Base-by-base conservation (phyloP, 2,888 invertebrate genomes). In the Stictocephala bisonia region DNA sequence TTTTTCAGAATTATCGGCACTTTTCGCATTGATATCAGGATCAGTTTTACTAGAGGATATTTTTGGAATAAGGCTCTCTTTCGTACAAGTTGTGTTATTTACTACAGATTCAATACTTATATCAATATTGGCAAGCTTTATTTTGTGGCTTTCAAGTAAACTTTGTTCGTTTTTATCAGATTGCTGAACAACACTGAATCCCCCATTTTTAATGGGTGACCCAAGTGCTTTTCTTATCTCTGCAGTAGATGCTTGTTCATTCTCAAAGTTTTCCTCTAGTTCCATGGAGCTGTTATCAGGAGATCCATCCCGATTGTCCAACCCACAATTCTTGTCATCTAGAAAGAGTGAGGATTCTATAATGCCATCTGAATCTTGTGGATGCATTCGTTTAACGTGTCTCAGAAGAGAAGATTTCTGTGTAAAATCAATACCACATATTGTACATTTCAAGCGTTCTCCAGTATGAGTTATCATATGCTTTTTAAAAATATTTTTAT, bases 391-490 rank as follows among this genome's bases (percentile, higher is more conserved):
- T 41, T 80, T 80, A 35, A 77, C 75, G 69, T 80, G 80, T 18
- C 80, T 75, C 44, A 80, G 71, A 22, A 80, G 72, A 29, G 80
- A 80, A 24, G 79, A 79, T 53, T 78, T 75, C 56, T 80, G 80
- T 18, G 79, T 80, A 60, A 80, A 80, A 50, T 79, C 79, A 18
- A 80, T 79, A 13, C 79, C 77, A 73, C 80, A 80, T n/a, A 77
- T 75, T n/a, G 74, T 76, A 40, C 80, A 80, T n/a, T 76, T 75
- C 26, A 79, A 69, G 35, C 79, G 71, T 72, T 80, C 78, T 1
- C 80, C 80, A 13, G 78, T 78, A 56, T 80, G 80, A 24, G 79
- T 75, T 18, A 77, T 73, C 31, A 68, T 26, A 29, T 72, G 72
- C 7, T 67, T 67, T 27, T 40, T 35, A 11, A 67, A 31, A 3